Evolutionary conservation across 2,888 invertebrate species (phyloP).

Genomic region (Ennomos erosarius): DNA sequence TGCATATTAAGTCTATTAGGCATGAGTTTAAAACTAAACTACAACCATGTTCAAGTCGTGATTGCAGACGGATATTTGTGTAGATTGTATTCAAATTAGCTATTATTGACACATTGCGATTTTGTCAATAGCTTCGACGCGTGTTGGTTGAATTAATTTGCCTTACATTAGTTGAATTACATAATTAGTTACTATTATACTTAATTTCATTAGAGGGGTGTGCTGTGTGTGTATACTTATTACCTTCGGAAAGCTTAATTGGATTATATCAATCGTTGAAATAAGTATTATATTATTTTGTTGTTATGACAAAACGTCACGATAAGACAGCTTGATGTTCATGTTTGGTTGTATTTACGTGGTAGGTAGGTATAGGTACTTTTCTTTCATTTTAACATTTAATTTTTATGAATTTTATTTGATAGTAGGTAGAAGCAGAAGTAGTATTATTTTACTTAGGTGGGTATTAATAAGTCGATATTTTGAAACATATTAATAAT

Average conservation of each 20-base stretch:
- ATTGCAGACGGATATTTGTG: slow-evolving; percentile 30
- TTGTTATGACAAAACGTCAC: no score
- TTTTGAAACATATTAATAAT: no score
- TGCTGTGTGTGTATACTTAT: slow-evolving; percentile 54
- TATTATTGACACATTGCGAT: slow-evolving; percentile 62
- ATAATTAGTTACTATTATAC: slow-evolving; percentile 68
- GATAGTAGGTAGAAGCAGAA: no score
- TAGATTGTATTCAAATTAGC: slow-evolving; percentile 73
- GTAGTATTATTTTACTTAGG: no score
- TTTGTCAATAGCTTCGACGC: slow-evolving; percentile 69
- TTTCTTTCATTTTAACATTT: no score
- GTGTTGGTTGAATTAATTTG: slow-evolving; percentile 70
- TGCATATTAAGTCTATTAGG: slow-evolving; percentile 41
- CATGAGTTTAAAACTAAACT: slow-evolving; percentile 39
- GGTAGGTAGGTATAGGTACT: no score
- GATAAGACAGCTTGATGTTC: no score
- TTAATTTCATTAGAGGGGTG: slow-evolving; percentile 57
- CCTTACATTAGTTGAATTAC: slow-evolving; percentile 72
- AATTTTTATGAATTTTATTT: no score
- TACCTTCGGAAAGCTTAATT: slow-evolving; percentile 50
- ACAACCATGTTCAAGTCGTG: slow-evolving; percentile 20
- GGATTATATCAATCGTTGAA: slow-evolving; percentile 1
- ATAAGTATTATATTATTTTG: not conserved
- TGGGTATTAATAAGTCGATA: no score
- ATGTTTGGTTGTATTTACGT: no score